Evolutionary conservation across 2,888 invertebrate genomes (phyloP).

Genomic region (Apotomis betuletana): DNA sequence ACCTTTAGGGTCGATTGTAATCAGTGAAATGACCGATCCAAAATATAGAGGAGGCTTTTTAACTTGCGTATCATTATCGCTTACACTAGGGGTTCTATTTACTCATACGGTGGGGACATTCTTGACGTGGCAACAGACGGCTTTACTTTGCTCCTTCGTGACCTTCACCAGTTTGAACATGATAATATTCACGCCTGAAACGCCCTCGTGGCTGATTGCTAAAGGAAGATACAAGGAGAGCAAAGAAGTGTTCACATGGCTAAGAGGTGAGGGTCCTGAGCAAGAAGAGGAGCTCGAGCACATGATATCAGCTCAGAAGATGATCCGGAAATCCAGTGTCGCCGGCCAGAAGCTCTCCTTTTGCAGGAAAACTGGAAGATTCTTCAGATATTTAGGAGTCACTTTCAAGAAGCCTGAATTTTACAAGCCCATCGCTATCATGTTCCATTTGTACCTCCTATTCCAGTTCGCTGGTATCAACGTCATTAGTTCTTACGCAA

Average conservation of each 20-base stretch:
- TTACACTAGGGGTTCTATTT: constrained; percentile 85
- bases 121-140: constrained; percentile 83
- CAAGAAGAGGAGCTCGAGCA: constrained; percentile 74
- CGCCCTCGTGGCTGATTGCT: constrained; percentile 86
- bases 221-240: constrained; percentile 83
- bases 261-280: constrained; percentile 77
- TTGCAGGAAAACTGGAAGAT: constrained; percentile 52
- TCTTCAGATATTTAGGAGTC: constrained; percentile 57
- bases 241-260: constrained; percentile 80
- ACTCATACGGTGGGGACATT: constrained; percentile 85
- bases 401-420: constrained; percentile 80
- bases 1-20: constrained; percentile 81
- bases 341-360: constrained; percentile 57
- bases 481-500: constrained; percentile 87
- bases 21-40: constrained; percentile 84
- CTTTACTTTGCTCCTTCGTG: constrained; percentile 77
- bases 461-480: constrained; percentile 88
- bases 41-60: constrained; percentile 85
- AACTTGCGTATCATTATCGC: constrained; percentile 83
- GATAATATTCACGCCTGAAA: constrained; percentile 84
- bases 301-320: constrained; percentile 73
- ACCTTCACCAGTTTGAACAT: constrained; percentile 79
- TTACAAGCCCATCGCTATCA: constrained; percentile 83
- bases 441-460: constrained; percentile 85
- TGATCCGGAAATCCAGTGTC: constrained; percentile 65